Conservation (phyloP, 2,113 vertebrate species). For the Oreocharis arfaki region DNA sequence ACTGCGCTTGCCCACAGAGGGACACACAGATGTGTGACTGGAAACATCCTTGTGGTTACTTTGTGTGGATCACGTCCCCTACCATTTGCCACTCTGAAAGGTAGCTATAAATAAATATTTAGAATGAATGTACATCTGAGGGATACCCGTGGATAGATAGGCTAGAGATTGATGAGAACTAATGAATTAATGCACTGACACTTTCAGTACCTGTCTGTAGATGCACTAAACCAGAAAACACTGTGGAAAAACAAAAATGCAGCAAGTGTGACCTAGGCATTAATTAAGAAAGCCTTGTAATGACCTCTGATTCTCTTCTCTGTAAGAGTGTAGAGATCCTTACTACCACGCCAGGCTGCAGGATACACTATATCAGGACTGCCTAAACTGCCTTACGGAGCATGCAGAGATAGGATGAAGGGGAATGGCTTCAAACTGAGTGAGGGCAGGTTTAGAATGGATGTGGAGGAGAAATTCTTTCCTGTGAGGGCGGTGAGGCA, state of each 20-base stretch:
- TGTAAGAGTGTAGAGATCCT: not conserved
- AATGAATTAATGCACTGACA: not conserved
- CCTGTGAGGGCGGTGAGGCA: not conserved
- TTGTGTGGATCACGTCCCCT: fast-evolving
- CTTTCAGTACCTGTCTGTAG: not conserved
- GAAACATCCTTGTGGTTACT: not conserved
- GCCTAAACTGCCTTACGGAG: not conserved
- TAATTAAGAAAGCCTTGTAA: not conserved
- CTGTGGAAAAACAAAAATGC: not conserved
- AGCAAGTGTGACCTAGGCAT: not conserved
- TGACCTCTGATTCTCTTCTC: not conserved
- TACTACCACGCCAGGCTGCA: not conserved
- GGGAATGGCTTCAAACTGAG: not conserved
- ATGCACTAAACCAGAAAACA: not conserved
- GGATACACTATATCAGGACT: not conserved
- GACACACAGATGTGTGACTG: not conserved
- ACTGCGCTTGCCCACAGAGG: not conserved
- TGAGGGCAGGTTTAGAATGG: not conserved
- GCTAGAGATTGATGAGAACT: not conserved
- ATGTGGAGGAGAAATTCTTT: not conserved
- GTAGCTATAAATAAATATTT: not conserved
- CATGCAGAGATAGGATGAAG: too few relatives aligned
- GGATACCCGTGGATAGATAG: not conserved
- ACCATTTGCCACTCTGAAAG: not conserved
- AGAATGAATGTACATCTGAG: not conserved